Percentiles rank a stretch among this genome's conserved stretches.
Evolutionary conservation across 2,113 vertebrate species (phyloP).

Genomic region (Myiagra hebetior): DNA sequence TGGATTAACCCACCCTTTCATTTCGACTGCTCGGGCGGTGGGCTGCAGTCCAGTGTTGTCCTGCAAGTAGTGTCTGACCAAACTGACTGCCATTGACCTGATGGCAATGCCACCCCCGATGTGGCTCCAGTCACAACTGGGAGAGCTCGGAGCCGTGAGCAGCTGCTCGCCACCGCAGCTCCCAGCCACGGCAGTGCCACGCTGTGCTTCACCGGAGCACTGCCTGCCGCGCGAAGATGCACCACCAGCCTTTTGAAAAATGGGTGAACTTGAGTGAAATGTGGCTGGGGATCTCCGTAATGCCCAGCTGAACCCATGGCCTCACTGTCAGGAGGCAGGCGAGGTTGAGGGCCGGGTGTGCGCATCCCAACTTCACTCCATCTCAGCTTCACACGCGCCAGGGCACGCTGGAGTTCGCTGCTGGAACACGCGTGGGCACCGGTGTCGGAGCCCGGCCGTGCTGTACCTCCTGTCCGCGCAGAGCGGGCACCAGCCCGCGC

Average conservation of each 20-base stretch:
- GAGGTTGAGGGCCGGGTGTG: accelerated
- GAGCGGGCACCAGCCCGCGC: accelerated
- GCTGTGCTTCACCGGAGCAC: accelerated
- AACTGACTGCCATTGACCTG: not conserved
- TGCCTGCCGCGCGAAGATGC: accelerated
- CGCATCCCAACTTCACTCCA: not conserved
- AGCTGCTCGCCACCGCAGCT: accelerated
- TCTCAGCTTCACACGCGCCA: not conserved
- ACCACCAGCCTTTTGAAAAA: not conserved
- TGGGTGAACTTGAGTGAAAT: not conserved
- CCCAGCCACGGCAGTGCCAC: not conserved
- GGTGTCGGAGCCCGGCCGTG: not conserved
- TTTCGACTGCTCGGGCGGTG: not conserved
- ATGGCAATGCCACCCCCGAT: accelerated
- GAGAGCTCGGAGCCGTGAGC: accelerated
- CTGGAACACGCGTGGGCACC: not conserved
- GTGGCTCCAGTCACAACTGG: not conserved
- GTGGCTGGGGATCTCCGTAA: too few relatives aligned
- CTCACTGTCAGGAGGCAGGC: accelerated
- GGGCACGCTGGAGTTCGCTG: not conserved
- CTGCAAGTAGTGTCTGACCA: not conserved
- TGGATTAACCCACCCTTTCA: not conserved
- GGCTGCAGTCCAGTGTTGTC: not conserved
- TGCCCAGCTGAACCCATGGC: not conserved
- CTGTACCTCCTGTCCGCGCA: not conserved